Evolutionary conservation across 2,797 vertebrate species (phyloP).

Genomic region (Adelosebastes latens): DNA sequence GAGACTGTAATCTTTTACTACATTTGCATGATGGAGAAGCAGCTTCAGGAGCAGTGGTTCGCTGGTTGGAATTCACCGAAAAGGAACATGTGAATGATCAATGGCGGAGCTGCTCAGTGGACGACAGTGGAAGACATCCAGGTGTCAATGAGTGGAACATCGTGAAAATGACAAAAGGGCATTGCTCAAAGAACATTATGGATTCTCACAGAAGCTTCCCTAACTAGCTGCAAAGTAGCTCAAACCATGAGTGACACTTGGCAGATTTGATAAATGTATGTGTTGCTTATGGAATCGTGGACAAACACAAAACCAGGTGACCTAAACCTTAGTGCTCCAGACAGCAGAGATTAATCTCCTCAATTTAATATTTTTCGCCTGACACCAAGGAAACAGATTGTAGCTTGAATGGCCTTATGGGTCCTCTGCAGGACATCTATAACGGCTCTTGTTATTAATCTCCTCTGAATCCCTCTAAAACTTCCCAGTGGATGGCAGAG

Average conservation of each 20-base stretch:
- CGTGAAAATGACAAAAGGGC: not conserved
- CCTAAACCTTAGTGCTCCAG: conserved; percentile 40
- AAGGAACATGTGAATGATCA: not conserved
- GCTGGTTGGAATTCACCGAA: not conserved
- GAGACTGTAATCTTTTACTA: not conserved
- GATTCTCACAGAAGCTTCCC: not conserved
- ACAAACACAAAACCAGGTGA: conserved; percentile 27
- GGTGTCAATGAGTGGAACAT: not conserved
- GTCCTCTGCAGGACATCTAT: conserved; percentile 64
- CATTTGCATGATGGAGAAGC: not conserved
- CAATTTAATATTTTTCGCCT: conserved; percentile 71
- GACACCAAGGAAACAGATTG: conserved; percentile 75
- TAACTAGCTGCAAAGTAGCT: not conserved
- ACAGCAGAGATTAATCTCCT: conserved; percentile 71
- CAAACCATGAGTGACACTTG: conserved; percentile 15
- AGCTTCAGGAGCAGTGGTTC: not conserved
- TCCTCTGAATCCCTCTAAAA: conserved; percentile 60
- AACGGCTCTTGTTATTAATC: conserved; percentile 72
- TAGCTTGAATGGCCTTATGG: conserved; percentile 64
- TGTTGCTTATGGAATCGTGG: conserved; percentile 13
- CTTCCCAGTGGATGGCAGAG: conserved; percentile 52
- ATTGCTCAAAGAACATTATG: not conserved
- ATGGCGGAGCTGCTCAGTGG: not conserved
- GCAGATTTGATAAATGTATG: conserved; percentile 23
- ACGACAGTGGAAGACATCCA: not conserved